These are phyloP conservation scores for Nemapogon koenigi DNA, from an alignment of 2,888 invertebrate genomes.

Conservation along the genomic window DNA sequence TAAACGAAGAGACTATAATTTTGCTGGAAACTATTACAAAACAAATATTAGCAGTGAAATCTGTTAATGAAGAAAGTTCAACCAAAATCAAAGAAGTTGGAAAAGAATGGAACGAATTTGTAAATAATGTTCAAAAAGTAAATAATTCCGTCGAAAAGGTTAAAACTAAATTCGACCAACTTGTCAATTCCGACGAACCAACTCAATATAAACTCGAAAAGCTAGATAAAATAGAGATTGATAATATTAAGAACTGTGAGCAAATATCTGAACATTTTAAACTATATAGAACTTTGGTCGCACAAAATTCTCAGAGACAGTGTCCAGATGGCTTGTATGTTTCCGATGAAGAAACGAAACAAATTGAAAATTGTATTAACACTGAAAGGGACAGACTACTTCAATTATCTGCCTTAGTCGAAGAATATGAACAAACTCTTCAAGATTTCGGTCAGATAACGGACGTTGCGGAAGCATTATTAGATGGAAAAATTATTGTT, in stretches of 20 bases:
- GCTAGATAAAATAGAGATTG: slow-evolving; percentile 73
- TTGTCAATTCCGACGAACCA: slow-evolving; percentile 69
- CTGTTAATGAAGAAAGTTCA: slow-evolving; percentile 58
- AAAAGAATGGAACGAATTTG: slow-evolving; percentile 75
- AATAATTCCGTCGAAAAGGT: slow-evolving; percentile 52
- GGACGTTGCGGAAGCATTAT: slow-evolving; percentile 80
- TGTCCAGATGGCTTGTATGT: slow-evolving; percentile 72
- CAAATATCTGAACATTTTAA: slow-evolving; percentile 68
- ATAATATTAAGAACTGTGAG: slow-evolving; percentile 68
- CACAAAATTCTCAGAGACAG: slow-evolving; percentile 73
- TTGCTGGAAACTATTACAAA: slow-evolving; percentile 67
- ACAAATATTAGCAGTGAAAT: slow-evolving; percentile 75
- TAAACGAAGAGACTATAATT: slow-evolving; percentile 70
- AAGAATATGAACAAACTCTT: slow-evolving; percentile 88
- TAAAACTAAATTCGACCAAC: slow-evolving; percentile 57
- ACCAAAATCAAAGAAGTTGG: slow-evolving; percentile 61
- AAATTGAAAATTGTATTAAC: slow-evolving; percentile 72
- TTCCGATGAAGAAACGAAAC: slow-evolving; percentile 71
- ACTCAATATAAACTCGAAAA: slow-evolving; percentile 71
- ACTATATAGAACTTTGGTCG: slow-evolving; percentile 67
- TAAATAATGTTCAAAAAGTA: slow-evolving; percentile 68
- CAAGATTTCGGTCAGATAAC: slow-evolving; percentile 88
- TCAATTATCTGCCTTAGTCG: slow-evolving; percentile 76
- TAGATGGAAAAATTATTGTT: slow-evolving; percentile 79
- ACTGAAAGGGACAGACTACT: slow-evolving; percentile 78